Base-by-base conservation (phyloP, 2,113 vertebrate genomes). In the Argyrosomus japonicus region DNA sequence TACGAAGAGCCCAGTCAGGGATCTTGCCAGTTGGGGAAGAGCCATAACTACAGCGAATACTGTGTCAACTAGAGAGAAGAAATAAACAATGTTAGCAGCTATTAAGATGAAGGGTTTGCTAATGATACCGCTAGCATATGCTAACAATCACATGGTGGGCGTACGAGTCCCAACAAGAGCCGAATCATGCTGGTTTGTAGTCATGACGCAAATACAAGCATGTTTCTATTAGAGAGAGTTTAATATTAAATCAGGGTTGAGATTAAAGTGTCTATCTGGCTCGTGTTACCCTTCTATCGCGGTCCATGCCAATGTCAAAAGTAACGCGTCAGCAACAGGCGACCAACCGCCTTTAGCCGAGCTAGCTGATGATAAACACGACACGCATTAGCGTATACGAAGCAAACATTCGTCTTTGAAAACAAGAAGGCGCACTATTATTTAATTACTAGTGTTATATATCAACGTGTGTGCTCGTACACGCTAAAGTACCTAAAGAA, bases 251-350 rank as follows among this genome's bases (percentile, higher is more conserved):
- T 2, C 36, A 9, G 36, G 36, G 8, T 40, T 12, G 23, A 45
- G 15, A 36, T 57, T 17, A 51, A 76, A 76, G 23, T 1, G n/a
- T 60, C 1, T 9, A 0, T 51, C 2, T 48, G 7, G 23, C 36
- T 65, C 60, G 51, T 40, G 17, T 87, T 89, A 87, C 90, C 89
- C 57, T 74, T 87, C 19, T 81, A 1, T 40, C 75, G 62, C 36
- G 53, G 77, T 50, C 45, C 85, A 89, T 61, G 65, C 89, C 89
- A 93, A 94, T 86, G 94, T 93, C 93, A 93, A 85, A 68, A 0
- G 4, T 47, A 3, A 27, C 1, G 15, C 89, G 89, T 94, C 88
- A 93, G 6, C 48, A 54, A 43, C 9, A 77, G 0, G 89, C 89
- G 93, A 88, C 93, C 5, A 14, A n/a, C 2, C 5, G 6, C 11